Conservation (phyloP, 1,140 invertebrate genomes). For the Drosophila sp. region DNA sequence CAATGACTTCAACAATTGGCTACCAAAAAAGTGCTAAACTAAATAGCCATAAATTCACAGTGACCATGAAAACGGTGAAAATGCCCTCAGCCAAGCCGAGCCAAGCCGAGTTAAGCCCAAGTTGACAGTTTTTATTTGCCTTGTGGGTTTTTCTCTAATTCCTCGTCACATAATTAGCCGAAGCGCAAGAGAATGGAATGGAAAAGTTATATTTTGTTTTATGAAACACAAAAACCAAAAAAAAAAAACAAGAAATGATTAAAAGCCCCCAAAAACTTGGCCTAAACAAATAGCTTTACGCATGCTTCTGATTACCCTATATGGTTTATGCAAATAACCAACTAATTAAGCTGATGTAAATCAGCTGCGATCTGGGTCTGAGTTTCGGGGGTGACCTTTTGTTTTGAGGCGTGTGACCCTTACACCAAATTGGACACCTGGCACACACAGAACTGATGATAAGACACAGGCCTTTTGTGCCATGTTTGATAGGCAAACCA, state of each 20-base stretch:
- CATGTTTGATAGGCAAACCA: conserved; percentile 29
- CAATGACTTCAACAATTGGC: conserved; percentile 29
- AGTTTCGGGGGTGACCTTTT: conserved; percentile 6
- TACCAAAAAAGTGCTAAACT: conserved; percentile 61
- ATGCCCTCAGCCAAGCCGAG: conserved; percentile 17
- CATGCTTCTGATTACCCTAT: conserved; percentile 62
- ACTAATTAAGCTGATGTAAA: conserved; percentile 75
- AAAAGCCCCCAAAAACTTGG: conserved; percentile 38
- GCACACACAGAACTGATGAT: conserved; percentile 16
- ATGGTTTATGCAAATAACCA: conserved; percentile 67
- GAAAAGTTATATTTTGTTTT: conserved; percentile 30
- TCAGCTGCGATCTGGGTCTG: conserved; percentile 44
- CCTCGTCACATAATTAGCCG: conserved; percentile 5
- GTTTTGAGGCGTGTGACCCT: conserved; percentile 44
- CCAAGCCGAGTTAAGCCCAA: neutral
- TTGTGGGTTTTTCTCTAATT: conserved; percentile 8
- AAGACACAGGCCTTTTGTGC: neutral
- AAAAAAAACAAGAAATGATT: conserved; percentile 31
- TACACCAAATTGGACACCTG: conserved; percentile 55
- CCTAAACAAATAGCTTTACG: conserved; percentile 74
- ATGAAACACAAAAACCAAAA: too few species aligned
- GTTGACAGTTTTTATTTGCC: conserved; percentile 20
- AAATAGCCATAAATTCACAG: conserved; percentile 68
- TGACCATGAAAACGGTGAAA: conserved; percentile 44
- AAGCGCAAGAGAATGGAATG: conserved; percentile 2